Percentiles rank a stretch among this genome's conserved stretches.
Evolutionary conservation across 2,888 invertebrate genomes (phyloP).

Genomic region (Empis livida): DNA sequence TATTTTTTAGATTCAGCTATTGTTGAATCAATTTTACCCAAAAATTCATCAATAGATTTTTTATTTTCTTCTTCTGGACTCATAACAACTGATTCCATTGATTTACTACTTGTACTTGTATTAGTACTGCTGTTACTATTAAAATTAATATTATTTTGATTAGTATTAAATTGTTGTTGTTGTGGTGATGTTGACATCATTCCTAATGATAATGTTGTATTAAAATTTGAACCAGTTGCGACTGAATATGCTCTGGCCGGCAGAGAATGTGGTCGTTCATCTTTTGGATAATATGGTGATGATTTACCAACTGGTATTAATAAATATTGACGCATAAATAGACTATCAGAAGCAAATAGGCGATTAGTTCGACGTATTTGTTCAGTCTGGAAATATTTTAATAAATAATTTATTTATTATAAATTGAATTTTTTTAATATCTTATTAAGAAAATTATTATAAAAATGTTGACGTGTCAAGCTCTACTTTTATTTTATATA

Average conservation of each 20-base stretch:
- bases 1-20: conserved; percentile 74
- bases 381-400: conserved; percentile 62
- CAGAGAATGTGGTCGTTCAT: conserved; percentile 34
- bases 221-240: conserved; percentile 31
- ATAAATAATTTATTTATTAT: too few relatives aligned
- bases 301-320: conserved; percentile 68
- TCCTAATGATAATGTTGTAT: conserved; percentile 28
- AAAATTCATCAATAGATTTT: conserved; percentile 63
- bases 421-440: too few relatives aligned
- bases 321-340: conserved; percentile 78
- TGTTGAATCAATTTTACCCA: conserved; percentile 71
- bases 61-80: conserved; percentile 62
- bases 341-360: conserved; percentile 84
- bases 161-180: conserved; percentile 19
- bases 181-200: conserved; percentile 16
- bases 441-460: too few relatives aligned
- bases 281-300: conserved; percentile 46
- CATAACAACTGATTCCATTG: conserved; percentile 39
- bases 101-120: conserved; percentile 30
- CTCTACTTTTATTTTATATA: too few relatives aligned
- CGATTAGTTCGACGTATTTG: conserved; percentile 84
- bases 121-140: conserved; percentile 12
- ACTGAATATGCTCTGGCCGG: conserved; percentile 45
- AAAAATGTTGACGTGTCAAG: too few relatives aligned
- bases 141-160: conserved; percentile 9